These are phyloP conservation scores for Rhizoglyphus robini DNA, from an alignment of 1,140 invertebrate species.

Conservation along the genomic window DNA sequence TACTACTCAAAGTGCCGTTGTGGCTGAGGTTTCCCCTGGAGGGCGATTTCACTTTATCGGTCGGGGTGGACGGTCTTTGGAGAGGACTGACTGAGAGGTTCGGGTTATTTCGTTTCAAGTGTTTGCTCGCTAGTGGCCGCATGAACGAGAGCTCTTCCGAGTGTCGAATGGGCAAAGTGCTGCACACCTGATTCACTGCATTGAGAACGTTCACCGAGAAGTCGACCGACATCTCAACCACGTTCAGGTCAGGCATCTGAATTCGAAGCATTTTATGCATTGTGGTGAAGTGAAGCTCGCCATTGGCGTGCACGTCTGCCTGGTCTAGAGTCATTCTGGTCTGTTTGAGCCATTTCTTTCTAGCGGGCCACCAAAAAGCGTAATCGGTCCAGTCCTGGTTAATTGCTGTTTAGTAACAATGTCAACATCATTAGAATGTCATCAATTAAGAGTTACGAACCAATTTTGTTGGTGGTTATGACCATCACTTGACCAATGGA, in stretches of 20 bases:
- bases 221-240: slow-evolving; percentile 80
- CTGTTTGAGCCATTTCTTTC: slow-evolving; percentile 82
- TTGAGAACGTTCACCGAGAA: slow-evolving; percentile 93
- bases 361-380: slow-evolving; percentile 93
- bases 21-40: neutral
- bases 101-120: slow-evolving; percentile 67
- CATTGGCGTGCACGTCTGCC: slow-evolving; percentile 89
- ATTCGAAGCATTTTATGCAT: slow-evolving; percentile 92
- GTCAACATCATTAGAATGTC: neutral
- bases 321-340: slow-evolving; percentile 92
- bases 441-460: neutral
- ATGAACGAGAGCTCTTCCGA: slow-evolving; percentile 92
- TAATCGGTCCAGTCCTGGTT: slow-evolving; percentile 92
- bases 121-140: slow-evolving; percentile 66
- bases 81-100: slow-evolving; percentile 14
- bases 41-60: neutral
- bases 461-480: neutral
- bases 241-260: slow-evolving; percentile 81
- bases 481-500: neutral
- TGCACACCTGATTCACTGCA: slow-evolving; percentile 82
- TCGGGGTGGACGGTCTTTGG: neutral
- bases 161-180: slow-evolving; percentile 87
- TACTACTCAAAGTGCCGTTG: neutral
- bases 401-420: neutral
- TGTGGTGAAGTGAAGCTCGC: slow-evolving; percentile 91